Evolutionary conservation across 2,888 invertebrate genomes (phyloP), one percentile per base, ranked within the genome.

Genomic region (Antheraea yamamai): DNA sequence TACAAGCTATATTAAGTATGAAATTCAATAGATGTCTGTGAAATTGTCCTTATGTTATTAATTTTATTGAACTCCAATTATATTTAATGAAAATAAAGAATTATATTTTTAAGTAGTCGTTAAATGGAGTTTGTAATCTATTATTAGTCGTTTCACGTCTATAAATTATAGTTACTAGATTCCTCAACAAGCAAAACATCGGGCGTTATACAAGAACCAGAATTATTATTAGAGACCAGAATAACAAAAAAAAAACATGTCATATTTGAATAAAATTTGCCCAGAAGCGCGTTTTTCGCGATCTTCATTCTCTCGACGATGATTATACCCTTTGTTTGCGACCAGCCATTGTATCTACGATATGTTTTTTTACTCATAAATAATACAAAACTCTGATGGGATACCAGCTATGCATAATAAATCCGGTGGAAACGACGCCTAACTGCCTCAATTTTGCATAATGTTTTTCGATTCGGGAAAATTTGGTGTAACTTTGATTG

Each of bases 271-370:
- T 80, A 78, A 84, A 80, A 79, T 78, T 81, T 66, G 64, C 76
- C 80, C 76, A 75, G 84, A 83, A 83, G 78, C 83, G 68, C 78
- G 87, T 83, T 75, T 76, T 79, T 77, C 76, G 78, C 80, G 80
- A 86, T 88, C 85, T 87, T 88, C 88, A 85, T 89, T 90, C 87
- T 86, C 87, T 81, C 81, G 78, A 83, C 79, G 82, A 84, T 88
- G 86, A 90, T 89, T 89, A 88, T 85, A 81, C 82, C 81, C 84
- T 86, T 87, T 87, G 87, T 87, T 84, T 80, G 77, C 77, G 47
- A 75, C 79, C 78, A 76, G 75, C 82, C 81, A 87, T 88, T 89
- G 87, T 88, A 77, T 76, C 75, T 61, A 73, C 71, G 80, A 79
- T 77, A 76, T 78, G 78, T 78, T 81, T 82, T 81, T 76, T 73